Conservation (phyloP, 2,113 vertebrate genomes). For the Tragelaphus scriptus region DNA sequence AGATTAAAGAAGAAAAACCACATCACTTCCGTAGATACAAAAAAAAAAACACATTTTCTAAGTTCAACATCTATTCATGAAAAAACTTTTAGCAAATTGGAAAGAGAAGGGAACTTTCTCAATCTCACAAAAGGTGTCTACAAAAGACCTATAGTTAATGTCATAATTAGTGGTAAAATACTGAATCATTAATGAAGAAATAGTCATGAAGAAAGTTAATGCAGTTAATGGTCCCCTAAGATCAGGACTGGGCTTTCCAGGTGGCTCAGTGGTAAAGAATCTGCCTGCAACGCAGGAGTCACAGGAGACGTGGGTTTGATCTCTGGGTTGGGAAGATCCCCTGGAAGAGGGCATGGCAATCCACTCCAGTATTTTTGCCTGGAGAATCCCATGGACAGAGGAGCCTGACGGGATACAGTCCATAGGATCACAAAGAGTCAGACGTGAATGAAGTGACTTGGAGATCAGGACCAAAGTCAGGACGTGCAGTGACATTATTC, state of each 20-base stretch:
- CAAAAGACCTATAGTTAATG: background rate
- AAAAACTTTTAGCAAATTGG: background rate
- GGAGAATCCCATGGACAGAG: background rate
- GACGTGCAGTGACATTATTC: accelerated
- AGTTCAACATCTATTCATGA: background rate
- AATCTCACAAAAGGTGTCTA: background rate
- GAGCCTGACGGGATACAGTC: background rate
- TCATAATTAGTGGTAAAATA: background rate
- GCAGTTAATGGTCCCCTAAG: background rate
- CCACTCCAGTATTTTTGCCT: background rate
- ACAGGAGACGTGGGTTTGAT: background rate
- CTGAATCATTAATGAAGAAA: background rate
- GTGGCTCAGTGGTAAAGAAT: background rate
- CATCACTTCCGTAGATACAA: background rate
- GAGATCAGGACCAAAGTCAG: background rate
- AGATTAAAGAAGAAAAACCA: background rate
- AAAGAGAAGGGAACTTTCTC: background rate
- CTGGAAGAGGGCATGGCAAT: background rate
- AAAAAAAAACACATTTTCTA: background rate
- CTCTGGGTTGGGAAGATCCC: background rate
- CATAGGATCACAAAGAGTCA: background rate
- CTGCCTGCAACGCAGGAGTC: accelerated
- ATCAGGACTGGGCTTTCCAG: background rate
- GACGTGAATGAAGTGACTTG: background rate
- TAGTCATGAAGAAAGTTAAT: background rate